Evolutionary conservation across 2,797 vertebrate genomes (phyloP).

Genomic region (Taenioides sp.): DNA sequence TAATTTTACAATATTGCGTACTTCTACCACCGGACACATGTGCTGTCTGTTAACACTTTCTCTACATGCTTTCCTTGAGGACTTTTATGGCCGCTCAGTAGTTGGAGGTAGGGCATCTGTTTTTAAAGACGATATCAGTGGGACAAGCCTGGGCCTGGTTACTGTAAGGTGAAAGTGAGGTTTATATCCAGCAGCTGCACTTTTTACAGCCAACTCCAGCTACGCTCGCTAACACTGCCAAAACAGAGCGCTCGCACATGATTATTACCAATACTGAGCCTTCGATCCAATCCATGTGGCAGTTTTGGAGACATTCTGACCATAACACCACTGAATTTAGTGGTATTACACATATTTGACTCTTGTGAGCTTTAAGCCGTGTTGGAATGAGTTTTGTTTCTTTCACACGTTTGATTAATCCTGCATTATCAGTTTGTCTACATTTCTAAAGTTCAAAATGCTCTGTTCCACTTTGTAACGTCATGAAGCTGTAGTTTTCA

Average conservation of each 20-base stretch:
- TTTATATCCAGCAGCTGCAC: conserved; percentile 54
- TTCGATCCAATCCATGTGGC: not conserved
- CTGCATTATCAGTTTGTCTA: too few relatives aligned
- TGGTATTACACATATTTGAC: too few relatives aligned
- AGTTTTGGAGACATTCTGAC: not conserved
- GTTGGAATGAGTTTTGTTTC: too few relatives aligned
- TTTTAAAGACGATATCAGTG: conserved; percentile 37
- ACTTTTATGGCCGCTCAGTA: conserved; percentile 40
- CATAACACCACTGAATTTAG: too few relatives aligned
- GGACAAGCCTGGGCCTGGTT: conserved; percentile 47
- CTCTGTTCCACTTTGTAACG: too few relatives aligned
- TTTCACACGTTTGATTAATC: too few relatives aligned
- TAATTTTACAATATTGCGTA: too few relatives aligned
- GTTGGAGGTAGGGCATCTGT: conserved; percentile 36
- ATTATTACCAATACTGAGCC: not conserved
- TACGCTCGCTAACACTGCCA: not conserved
- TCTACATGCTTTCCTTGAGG: not conserved
- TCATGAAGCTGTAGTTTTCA: too few relatives aligned
- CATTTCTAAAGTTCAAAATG: too few relatives aligned
- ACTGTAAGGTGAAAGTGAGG: conserved; percentile 21
- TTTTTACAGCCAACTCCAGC: conserved; percentile 40
- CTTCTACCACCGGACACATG: too few relatives aligned
- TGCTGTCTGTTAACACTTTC: not conserved
- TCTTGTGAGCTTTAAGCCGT: too few relatives aligned
- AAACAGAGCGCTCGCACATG: not conserved